Evolutionary conservation across 2,797 vertebrate species (phyloP), one percentile per base, ranked within the genome.

Genomic region (Amblyraja radiata): DNA sequence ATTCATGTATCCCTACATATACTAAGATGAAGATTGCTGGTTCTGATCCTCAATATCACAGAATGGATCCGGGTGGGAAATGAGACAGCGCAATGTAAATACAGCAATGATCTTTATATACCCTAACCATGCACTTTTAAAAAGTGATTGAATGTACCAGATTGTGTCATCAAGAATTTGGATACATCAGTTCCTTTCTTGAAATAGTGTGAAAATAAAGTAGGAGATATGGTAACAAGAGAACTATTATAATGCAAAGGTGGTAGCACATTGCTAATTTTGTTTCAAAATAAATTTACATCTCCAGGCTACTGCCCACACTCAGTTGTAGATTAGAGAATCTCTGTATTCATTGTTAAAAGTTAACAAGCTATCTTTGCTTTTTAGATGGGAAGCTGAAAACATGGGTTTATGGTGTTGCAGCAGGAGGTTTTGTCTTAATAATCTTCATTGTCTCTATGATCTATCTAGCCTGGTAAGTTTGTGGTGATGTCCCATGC

Each of bases 401-500:
- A 98, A 99, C 98, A 95, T 99, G 99, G 99, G 99, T 99, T 96
- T 99, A 99, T 77, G 99, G 99, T 94, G 98, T 99, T 95, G 98
- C 98, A 94, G 98, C 98, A 58, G 99, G 98, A 94, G 98, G 97
- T 94, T 97, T 98, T 95, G 98, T 99, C 96, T 98, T 99, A 95
- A 97, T 99, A 96, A 97, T 99, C 96, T 99, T 99, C 97, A 96
- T 99, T 97, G 97, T 98, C 96, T 99, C 99, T 96, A 98, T 99
- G 98, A 98, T 98, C 97, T 99, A 99, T 97, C 97, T 99, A 96
- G 98, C 98, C 96, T 99, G 99, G 99, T 99, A 97, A 99, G 98
- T 98, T 94, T 86, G 78, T 93, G 90, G 23, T 74, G 71, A 11
- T 91, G 68, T 73, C 36, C 84, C 23, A 54, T 91, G 6, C 8